Percentiles rank a stretch among this genome's conserved stretches.
These are phyloP conservation scores for Sternotherus odoratus DNA, from an alignment of 2,797 vertebrate species.

Conservation along the genomic window DNA sequence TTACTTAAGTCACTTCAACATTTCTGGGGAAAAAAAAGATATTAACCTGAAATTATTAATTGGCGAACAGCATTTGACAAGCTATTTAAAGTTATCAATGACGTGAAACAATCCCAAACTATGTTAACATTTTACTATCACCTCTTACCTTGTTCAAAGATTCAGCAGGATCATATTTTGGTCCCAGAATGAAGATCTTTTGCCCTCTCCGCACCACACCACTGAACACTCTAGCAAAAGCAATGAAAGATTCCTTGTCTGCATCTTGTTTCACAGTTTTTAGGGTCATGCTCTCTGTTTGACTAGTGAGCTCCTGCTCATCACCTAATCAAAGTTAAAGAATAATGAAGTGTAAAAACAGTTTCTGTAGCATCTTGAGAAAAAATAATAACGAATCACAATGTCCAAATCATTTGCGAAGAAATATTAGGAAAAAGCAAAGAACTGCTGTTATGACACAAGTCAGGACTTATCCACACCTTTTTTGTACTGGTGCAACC, in stretches of 20 bases:
- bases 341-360: background rate
- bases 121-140: background rate
- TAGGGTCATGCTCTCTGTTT: constrained; percentile 64
- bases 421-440: rapidly evolving
- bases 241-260: constrained; percentile 89
- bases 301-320: constrained; percentile 49
- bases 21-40: background rate
- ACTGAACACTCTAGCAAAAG: constrained; percentile 96
- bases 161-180: constrained; percentile 92
- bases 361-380: background rate
- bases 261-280: constrained; percentile 72
- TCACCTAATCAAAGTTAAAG: constrained; percentile 73
- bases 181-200: constrained; percentile 92
- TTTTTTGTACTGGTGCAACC: background rate
- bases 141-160: constrained; percentile 87
- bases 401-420: rapidly evolving
- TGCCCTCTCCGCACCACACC: constrained; percentile 87
- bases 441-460: background rate
- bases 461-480: background rate
- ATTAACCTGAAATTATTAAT: background rate
- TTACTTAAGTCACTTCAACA: background rate
- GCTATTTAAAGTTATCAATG: background rate
- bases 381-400: background rate
- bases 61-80: rapidly evolving
- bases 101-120: background rate